Evolutionary conservation across 2,888 invertebrate species (phyloP).

Genomic region (Dicyrtomina minuta): DNA sequence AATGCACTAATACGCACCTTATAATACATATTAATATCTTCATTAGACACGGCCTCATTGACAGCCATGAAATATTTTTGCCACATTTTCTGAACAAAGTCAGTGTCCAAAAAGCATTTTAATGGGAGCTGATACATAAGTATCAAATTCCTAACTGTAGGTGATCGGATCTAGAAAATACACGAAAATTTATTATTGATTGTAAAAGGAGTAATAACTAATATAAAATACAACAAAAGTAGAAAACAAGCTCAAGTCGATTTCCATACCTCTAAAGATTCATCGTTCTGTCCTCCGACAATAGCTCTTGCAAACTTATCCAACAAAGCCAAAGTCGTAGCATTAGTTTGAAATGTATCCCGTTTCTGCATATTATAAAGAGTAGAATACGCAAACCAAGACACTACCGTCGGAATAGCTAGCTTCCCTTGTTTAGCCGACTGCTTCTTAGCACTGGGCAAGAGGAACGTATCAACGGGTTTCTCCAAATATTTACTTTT

Average conservation of each 20-base stretch:
- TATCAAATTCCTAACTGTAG: constrained; percentile 25
- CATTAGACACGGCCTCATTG: constrained; percentile 27
- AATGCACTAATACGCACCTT: constrained; percentile 14
- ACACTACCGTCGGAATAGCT: not conserved
- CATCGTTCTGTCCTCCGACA: constrained; percentile 2
- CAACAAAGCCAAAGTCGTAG: not conserved
- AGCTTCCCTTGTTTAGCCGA: constrained; percentile 11
- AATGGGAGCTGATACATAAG: constrained; percentile 27
- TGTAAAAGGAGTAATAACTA: too few species aligned
- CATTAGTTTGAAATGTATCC: constrained; percentile 9
- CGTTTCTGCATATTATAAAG: constrained; percentile 13
- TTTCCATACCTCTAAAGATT: constrained; percentile 14
- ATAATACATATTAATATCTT: constrained; percentile 34
- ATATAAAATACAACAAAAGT: not conserved
- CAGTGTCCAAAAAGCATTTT: constrained; percentile 12
- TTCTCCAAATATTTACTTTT: constrained; percentile 9
- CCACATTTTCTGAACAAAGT: constrained; percentile 21
- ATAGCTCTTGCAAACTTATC: constrained; percentile 22
- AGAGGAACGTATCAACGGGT: not conserved
- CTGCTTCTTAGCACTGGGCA: constrained; percentile 10
- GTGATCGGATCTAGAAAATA: constrained; percentile 18
- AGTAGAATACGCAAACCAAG: constrained; percentile 16
- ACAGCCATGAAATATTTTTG: constrained; percentile 29
- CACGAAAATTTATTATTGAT: too few species aligned
- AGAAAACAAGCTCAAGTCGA: not conserved